A percentile compares a stretch with the other conserved stretches of the same genome.
Conservation (phyloP, 2,888 invertebrate genomes). For the Torymus aiolomorphi region DNA sequence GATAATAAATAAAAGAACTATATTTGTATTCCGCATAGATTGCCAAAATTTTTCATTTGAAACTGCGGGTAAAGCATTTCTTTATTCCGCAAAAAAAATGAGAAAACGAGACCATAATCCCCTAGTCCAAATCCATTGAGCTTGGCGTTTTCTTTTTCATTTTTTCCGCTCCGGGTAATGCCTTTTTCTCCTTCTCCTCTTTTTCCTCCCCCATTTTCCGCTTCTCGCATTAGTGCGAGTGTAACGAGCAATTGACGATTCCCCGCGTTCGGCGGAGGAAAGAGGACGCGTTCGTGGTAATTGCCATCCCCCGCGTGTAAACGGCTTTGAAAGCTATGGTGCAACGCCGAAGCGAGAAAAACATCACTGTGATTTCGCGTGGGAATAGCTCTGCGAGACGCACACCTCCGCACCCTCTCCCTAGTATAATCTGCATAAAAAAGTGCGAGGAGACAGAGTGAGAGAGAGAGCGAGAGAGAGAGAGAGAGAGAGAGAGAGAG, state of each 20-base stretch:
- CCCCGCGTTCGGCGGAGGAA: not conserved
- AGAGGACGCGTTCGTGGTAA: conserved; percentile 55
- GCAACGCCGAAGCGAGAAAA: conserved; percentile 32
- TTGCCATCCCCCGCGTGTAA: conserved; percentile 44
- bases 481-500: too few relatives aligned
- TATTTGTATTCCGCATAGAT: not conserved
- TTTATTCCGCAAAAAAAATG: not conserved
- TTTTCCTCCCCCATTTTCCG: not conserved
- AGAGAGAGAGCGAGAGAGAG: too few relatives aligned
- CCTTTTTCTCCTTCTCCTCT: not conserved
- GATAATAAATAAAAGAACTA: not conserved
- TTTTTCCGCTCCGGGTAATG: not conserved
- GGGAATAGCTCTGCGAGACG: not conserved
- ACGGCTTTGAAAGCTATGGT: conserved; percentile 12
- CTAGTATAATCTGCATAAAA: conserved; percentile 18
- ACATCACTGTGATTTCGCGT: conserved; percentile 30
- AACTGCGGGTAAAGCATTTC: not conserved
- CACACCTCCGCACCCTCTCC: not conserved
- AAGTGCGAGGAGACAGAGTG: not conserved
- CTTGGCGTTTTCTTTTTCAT: not conserved
- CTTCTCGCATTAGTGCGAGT: conserved; percentile 25
- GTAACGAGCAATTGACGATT: conserved; percentile 54
- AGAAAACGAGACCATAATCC: conserved; percentile 27
- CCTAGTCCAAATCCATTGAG: conserved; percentile 22
- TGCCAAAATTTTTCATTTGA: not conserved